Conservation (phyloP, 2,797 vertebrate genomes). For the Myiotriccus ornatus region DNA sequence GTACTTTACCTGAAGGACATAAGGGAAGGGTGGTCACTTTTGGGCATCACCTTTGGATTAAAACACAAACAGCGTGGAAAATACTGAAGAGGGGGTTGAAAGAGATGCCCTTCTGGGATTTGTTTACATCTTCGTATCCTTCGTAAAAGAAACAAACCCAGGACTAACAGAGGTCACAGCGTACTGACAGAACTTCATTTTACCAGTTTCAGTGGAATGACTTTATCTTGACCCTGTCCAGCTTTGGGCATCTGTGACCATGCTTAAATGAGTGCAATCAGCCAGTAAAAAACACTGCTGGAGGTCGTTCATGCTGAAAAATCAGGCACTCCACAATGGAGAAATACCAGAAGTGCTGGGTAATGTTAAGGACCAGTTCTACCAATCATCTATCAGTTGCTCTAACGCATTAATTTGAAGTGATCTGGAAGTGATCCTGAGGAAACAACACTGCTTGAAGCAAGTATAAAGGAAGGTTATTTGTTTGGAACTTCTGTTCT, state of each 20-base stretch:
- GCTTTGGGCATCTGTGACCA: not conserved
- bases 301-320: not conserved
- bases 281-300: not conserved
- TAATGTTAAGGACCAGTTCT: not conserved
- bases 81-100: not conserved
- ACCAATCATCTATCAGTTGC: not conserved
- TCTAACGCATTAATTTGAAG: not conserved
- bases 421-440: not conserved
- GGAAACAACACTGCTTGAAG: not conserved
- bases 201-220: not conserved
- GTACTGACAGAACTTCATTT: not conserved
- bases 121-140: not conserved
- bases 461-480: not conserved
- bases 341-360: not conserved
- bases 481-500: not conserved
- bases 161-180: not conserved
- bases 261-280: not conserved
- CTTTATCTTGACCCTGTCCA: not conserved
- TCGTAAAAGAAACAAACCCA: not conserved
- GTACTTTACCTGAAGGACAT: constrained; percentile 75
- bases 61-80: not conserved
- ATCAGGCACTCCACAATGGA: not conserved
- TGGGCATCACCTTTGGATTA: not conserved
- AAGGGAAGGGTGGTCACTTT: not conserved
- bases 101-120: not conserved